Evolutionary conservation across 37 sponge, comb jelly and placozoan genomes (phyloP).

Genomic region (Haliclona indistincta): DNA sequence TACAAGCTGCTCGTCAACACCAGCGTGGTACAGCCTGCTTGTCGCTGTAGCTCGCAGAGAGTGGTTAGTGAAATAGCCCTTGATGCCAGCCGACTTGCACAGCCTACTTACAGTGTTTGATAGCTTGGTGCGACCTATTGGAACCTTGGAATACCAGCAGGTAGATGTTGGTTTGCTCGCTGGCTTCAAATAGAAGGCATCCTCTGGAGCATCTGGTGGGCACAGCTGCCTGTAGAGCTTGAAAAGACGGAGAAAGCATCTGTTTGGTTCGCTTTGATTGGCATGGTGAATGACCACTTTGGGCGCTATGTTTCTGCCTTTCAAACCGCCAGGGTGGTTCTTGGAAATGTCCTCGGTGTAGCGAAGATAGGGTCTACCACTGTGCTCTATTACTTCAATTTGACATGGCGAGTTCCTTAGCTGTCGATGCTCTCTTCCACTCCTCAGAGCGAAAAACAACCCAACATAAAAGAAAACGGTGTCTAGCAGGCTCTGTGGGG

Average conservation of each 20-base stretch:
- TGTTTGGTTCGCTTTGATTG: not conserved
- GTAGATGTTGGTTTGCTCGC: not conserved
- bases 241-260: not conserved
- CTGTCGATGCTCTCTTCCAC: no score
- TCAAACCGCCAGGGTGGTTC: no score
- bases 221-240: not conserved
- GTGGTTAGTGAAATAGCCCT: conserved; percentile 3
- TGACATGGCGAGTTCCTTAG: no score
- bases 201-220: not conserved
- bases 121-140: not conserved
- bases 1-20: no score
- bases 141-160: not conserved
- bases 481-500: no score
- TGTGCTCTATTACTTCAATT: no score
- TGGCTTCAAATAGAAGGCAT: conserved; percentile 10
- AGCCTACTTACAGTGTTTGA: not conserved
- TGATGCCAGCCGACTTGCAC: not conserved
- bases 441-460: no score
- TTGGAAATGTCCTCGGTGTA: no score
- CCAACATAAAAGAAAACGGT: no score
- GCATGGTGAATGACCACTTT: not conserved
- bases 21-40: not conserved
- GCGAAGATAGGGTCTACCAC: no score
- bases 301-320: not conserved
- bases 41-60: no score